These are phyloP conservation scores for Plecturocebus donacophilus DNA, from an alignment of 2,113 vertebrate species.

Conservation along the genomic window DNA sequence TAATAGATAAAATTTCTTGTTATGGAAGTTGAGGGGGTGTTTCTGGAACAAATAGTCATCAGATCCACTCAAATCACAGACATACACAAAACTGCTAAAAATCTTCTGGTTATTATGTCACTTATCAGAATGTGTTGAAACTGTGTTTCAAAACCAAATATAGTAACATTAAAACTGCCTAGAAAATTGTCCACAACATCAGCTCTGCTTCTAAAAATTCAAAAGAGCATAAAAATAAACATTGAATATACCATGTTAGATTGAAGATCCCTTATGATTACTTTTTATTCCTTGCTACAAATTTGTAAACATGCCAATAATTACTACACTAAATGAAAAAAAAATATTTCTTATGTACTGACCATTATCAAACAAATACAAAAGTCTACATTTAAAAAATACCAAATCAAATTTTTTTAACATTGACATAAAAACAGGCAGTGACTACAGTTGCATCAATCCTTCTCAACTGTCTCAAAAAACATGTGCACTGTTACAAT, in stretches of 20 bases:
- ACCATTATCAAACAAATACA: slow-evolving; percentile 44
- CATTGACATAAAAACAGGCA: slow-evolving; percentile 78
- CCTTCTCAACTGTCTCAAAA: slow-evolving; percentile 85
- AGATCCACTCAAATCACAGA: slow-evolving; percentile 64
- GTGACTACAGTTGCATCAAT: slow-evolving; percentile 80
- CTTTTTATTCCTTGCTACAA: slow-evolving; percentile 62
- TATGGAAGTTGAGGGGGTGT: neutral
- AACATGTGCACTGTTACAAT: slow-evolving; percentile 87
- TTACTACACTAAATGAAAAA: neutral
- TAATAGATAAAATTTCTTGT: slow-evolving; percentile 55
- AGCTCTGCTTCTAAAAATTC: slow-evolving; percentile 69
- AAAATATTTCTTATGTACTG: slow-evolving; percentile 47
- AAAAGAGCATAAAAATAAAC: slow-evolving; percentile 70
- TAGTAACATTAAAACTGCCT: slow-evolving; percentile 73
- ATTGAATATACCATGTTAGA: slow-evolving; percentile 44
- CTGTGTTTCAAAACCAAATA: slow-evolving; percentile 76
- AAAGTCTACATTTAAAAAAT: slow-evolving; percentile 66
- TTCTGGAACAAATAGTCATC: slow-evolving; percentile 53
- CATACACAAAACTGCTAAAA: slow-evolving; percentile 61
- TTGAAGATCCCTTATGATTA: slow-evolving; percentile 61
- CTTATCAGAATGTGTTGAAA: slow-evolving; percentile 73
- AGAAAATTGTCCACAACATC: slow-evolving; percentile 64
- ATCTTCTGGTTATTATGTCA: slow-evolving; percentile 72
- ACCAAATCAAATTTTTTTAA: slow-evolving; percentile 75
- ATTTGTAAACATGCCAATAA: slow-evolving; percentile 64